Base-by-base conservation (phyloP, 2,797 vertebrate genomes). In the Adelosebastes latens region DNA sequence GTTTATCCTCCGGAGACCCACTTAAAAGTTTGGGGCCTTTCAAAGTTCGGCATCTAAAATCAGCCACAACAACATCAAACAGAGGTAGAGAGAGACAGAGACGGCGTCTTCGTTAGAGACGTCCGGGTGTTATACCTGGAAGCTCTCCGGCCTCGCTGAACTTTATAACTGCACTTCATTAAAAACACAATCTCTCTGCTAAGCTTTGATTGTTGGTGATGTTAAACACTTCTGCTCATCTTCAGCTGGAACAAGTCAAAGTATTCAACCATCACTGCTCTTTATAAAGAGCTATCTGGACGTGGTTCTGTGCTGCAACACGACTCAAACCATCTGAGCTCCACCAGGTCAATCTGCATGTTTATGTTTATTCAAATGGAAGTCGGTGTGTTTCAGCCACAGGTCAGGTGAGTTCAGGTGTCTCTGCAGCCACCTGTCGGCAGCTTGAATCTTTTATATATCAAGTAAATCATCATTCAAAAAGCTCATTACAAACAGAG, bases 21-120 rank as follows among this genome's bases (percentile, higher is more conserved):
- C 89, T 91, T 77, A 75, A 80, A 87, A 86, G 84, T 89, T 87
- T 60, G 62, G 62, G 63, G 34, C 69, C 81, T 59, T 81, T 77
- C 34, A 69, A 24, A 84, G 85, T 90, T 85, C 3, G 59, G 61
- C 71, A n/a, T 86, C 58, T 73, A 11, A 87, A 81, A 80, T 68
- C 70, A 62, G 46, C 14, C 42, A 72, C 42, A 68, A 73, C 66
- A 79, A 81, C 65, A 56, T 24, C 29, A 39, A 29, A 31, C n/a
- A 4, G n/a, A 22, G n/a, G 36, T 39, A 14, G 20, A 25, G 6
- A 12, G 64, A 29, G 36, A 20, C 36, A 34, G 64, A 69, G 42
- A 20, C 39, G 0, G 2, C 1, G 27, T 22, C 59, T 75, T 64
- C 11, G 25, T 73, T 20, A 49, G 72, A 80, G 32, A 32, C 5